Evolutionary conservation across 2,113 vertebrate genomes (phyloP).

Genomic region (Puma concolor): DNA sequence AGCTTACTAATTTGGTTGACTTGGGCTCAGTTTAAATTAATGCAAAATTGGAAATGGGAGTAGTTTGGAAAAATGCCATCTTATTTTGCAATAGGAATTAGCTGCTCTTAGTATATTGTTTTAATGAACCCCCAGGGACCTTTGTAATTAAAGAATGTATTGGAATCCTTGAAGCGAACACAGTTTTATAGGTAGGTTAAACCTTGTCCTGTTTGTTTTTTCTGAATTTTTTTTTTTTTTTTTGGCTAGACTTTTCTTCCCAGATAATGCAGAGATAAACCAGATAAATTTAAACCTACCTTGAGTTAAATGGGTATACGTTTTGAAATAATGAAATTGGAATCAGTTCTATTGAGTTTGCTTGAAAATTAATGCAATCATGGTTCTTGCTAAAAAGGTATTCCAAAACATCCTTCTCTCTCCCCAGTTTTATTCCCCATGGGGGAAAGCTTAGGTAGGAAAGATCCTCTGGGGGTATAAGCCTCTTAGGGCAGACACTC

Average conservation of each 20-base stretch:
- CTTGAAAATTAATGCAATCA: background rate
- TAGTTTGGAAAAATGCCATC: constrained; percentile 58
- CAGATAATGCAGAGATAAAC: constrained; percentile 14
- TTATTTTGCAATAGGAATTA: constrained; percentile 65
- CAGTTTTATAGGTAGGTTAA: constrained; percentile 58
- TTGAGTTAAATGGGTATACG: background rate
- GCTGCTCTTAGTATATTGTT: constrained; percentile 59
- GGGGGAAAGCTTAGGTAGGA: background rate
- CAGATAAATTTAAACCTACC: background rate
- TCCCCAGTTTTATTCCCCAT: background rate
- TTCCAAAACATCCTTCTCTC: background rate
- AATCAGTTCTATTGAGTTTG: constrained; percentile 15
- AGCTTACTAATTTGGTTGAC: constrained; percentile 52
- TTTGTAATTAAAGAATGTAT: constrained; percentile 60
- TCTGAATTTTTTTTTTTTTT: background rate
- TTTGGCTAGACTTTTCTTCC: background rate
- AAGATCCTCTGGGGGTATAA: background rate
- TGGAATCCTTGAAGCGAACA: constrained; percentile 58
- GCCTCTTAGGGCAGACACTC: background rate
- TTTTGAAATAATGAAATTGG: background rate
- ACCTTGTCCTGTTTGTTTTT: background rate
- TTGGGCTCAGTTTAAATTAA: constrained; percentile 64
- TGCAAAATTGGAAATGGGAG: constrained; percentile 42
- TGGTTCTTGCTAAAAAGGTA: background rate
- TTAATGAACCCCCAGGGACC: constrained; percentile 61